Conservation (phyloP, 1,140 invertebrate genomes). For the Oryctes rhinoceros region DNA sequence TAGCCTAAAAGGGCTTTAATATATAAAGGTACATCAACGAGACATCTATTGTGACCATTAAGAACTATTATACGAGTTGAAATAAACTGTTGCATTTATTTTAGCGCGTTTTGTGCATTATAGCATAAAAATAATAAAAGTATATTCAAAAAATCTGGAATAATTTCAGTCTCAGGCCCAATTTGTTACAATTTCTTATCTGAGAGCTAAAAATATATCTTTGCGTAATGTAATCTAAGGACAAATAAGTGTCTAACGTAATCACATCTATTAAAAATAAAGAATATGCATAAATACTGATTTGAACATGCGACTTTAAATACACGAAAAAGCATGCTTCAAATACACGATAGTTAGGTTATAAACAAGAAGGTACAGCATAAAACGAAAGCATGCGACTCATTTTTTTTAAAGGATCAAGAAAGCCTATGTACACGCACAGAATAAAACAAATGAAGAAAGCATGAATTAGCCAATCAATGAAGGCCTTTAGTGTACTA, state of each 20-base stretch:
- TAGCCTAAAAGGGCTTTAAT: too few species aligned
- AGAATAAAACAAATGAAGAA: too few species aligned
- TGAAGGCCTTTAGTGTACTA: too few species aligned
- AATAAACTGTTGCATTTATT: conserved; percentile 1
- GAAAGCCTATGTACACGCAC: not conserved
- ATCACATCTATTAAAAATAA: not conserved
- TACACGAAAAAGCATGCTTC: not conserved
- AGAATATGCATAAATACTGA: not conserved
- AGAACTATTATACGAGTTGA: not conserved
- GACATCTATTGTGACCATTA: not conserved
- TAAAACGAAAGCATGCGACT: not conserved
- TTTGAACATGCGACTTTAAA: not conserved
- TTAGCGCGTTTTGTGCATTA: not conserved
- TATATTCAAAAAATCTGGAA: not conserved
- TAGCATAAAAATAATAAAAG: not conserved
- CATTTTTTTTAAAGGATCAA: not conserved
- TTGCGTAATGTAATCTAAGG: too few species aligned
- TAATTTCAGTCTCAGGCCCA: not conserved
- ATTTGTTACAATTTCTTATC: not conserved
- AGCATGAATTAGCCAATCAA: too few species aligned
- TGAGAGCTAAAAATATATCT: not conserved
- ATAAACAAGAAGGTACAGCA: not conserved
- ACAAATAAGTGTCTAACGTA: too few species aligned
- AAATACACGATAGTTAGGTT: not conserved
- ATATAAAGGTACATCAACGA: not conserved